Evolutionary conservation across 2,888 invertebrate species (phyloP).

Genomic region (Cantharis lateralis): DNA sequence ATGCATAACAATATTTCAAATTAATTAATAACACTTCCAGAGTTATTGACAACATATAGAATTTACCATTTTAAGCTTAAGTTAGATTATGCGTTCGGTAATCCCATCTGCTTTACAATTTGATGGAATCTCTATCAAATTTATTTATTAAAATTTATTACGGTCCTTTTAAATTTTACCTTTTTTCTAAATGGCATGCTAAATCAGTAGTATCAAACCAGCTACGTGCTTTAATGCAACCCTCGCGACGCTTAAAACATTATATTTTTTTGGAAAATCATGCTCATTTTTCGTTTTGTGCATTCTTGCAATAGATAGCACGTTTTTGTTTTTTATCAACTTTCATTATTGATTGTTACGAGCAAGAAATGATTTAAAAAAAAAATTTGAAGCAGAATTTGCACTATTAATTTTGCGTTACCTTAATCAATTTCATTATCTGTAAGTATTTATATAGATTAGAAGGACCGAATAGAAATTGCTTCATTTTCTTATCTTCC

Average conservation of each 20-base stretch:
- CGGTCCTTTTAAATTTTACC: background rate
- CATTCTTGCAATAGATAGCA: too few relatives aligned
- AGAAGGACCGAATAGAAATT: background rate
- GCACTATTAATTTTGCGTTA: background rate
- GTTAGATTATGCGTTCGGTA: background rate
- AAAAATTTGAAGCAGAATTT: background rate
- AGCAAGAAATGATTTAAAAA: background rate
- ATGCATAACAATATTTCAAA: background rate
- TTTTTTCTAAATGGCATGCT: background rate
- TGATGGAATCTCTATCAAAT: background rate
- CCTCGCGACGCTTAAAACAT: background rate
- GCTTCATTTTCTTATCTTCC: background rate
- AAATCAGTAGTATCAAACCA: background rate
- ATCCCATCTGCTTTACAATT: background rate
- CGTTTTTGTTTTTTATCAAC: background rate
- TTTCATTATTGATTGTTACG: background rate
- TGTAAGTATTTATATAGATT: background rate
- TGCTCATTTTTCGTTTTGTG: too few relatives aligned
- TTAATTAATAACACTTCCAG: background rate
- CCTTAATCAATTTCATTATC: background rate
- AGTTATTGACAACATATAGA: background rate
- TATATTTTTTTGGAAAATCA: background rate
- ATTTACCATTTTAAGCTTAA: background rate
- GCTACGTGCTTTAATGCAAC: background rate
- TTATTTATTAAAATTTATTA: background rate